These are phyloP conservation scores for Apamea crenata DNA, from an alignment of 2,888 invertebrate species.

Conservation along the genomic window DNA sequence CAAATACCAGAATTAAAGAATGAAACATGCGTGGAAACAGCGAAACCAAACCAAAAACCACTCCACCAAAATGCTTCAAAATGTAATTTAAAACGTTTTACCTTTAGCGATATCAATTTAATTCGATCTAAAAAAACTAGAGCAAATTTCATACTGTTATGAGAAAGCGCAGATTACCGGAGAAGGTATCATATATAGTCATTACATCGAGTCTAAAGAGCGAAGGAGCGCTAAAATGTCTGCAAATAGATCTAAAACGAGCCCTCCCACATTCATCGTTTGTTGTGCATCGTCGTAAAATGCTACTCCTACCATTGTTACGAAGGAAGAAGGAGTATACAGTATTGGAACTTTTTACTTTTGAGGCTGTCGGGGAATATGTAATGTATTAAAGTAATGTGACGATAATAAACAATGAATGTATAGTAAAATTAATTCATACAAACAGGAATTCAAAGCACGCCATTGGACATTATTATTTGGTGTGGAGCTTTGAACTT, in stretches of 20 bases:
- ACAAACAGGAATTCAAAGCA: too few species aligned
- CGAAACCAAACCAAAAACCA: neutral
- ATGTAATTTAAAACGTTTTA: constrained; percentile 4
- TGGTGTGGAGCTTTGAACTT: too few species aligned
- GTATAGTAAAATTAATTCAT: too few species aligned
- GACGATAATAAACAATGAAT: too few species aligned
- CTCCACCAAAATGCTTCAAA: neutral
- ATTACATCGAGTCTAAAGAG: constrained; percentile 5
- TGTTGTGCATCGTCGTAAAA: constrained; percentile 33
- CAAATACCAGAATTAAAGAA: neutral
- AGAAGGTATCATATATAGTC: constrained; percentile 11
- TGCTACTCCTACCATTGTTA: constrained; percentile 28
- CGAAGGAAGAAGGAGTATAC: neutral
- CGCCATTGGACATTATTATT: too few species aligned
- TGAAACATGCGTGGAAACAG: neutral
- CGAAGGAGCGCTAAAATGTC: constrained; percentile 21
- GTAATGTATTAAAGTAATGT: too few species aligned
- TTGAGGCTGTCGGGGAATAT: neutral
- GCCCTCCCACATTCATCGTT: constrained; percentile 28
- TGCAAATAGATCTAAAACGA: constrained; percentile 27
- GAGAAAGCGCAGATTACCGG: neutral
- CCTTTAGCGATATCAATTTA: neutral
- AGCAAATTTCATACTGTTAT: neutral
- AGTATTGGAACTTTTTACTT: neutral
- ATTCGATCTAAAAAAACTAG: neutral